Conservation (phyloP, 1,140 invertebrate genomes). For the Drosophila saltans region DNA sequence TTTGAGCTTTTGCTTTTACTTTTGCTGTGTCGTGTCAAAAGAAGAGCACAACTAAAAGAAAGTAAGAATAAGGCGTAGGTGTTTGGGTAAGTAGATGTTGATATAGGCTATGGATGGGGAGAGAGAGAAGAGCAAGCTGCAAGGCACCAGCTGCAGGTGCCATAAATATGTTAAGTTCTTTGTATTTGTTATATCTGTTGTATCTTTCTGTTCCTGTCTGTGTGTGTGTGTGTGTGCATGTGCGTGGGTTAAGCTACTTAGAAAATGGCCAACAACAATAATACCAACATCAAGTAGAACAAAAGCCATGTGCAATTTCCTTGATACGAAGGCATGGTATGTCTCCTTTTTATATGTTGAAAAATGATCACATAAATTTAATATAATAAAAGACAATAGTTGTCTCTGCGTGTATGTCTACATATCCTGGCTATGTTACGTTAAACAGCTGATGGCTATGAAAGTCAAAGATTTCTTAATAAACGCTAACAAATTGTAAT, state of each 20-base stretch:
- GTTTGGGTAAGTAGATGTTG: not conserved
- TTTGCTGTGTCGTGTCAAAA: constrained; percentile 55
- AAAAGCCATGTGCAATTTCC: constrained; percentile 2
- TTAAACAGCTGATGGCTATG: not conserved
- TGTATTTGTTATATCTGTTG: not conserved
- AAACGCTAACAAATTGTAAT: not conserved
- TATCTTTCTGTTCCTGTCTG: constrained; percentile 12
- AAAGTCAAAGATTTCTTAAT: constrained; percentile 7
- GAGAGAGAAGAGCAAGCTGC: constrained; percentile 19
- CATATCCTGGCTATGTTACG: not conserved
- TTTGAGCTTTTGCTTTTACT: constrained; percentile 50
- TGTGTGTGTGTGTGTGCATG: constrained; percentile 15
- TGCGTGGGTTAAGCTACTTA: constrained; percentile 39
- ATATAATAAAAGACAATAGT: not conserved
- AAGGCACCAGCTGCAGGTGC: constrained; percentile 65
- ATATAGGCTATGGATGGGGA: constrained; percentile 27
- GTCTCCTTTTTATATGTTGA: not conserved
- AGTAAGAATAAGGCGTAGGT: not conserved
- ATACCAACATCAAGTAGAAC: not conserved
- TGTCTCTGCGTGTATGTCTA: too few relatives aligned
- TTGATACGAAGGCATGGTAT: not conserved
- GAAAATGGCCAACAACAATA: not conserved
- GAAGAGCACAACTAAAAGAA: constrained; percentile 26
- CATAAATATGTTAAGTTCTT: constrained; percentile 73
- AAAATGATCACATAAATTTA: not conserved